Evolutionary conservation across 2,113 vertebrate genomes (phyloP).

Genomic region (Tretioscincus oriximinensis): DNA sequence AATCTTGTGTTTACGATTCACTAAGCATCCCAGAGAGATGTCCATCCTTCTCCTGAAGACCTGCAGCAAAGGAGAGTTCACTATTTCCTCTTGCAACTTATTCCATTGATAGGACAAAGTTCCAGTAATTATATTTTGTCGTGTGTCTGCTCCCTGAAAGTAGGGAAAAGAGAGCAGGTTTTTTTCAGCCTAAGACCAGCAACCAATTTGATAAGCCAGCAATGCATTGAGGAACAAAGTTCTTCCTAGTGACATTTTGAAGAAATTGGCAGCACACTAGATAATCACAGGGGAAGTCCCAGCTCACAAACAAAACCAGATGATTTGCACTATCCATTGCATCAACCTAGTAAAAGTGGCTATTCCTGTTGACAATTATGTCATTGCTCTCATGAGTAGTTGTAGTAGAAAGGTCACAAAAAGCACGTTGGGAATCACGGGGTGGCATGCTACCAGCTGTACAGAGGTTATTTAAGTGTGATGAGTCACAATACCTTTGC

Average conservation of each 20-base stretch:
- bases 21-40: too few species aligned
- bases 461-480: not conserved
- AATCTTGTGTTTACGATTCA: too few species aligned
- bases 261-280: not conserved
- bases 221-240: too few species aligned
- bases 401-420: conserved; percentile 16
- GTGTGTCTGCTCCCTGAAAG: too few species aligned
- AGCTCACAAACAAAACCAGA: conserved; percentile 7
- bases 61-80: too few species aligned
- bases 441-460: not conserved
- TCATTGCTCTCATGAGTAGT: not conserved
- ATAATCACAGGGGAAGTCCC: conserved; percentile 1
- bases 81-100: too few species aligned
- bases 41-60: too few species aligned
- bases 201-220: not conserved
- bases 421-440: not conserved
- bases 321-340: not conserved
- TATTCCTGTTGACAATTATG: not conserved
- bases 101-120: conserved; percentile 28
- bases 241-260: not conserved
- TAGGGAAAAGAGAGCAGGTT: too few species aligned
- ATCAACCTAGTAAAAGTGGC: conserved; percentile 9
- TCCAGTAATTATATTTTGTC: conserved; percentile 23
- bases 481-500: conserved; percentile 16
- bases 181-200: not conserved